These are phyloP conservation scores for Anthopleura sola DNA, from an alignment of 64 coral and sea anemone genomes.

Conservation along the genomic window DNA sequence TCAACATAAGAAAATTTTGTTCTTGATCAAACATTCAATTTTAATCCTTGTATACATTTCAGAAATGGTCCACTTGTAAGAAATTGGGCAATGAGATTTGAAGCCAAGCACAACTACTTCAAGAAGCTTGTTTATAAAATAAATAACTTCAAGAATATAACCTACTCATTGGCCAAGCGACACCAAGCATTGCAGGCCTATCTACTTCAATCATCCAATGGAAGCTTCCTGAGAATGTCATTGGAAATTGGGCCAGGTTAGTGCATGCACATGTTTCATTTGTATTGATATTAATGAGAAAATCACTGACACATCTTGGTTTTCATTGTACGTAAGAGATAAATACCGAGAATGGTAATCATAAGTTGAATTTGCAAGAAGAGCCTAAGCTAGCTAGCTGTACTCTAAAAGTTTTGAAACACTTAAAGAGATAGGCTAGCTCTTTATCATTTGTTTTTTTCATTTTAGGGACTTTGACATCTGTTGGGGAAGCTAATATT, in stretches of 20 bases:
- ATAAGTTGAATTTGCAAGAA: too few species aligned
- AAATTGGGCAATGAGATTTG: constrained; percentile 64
- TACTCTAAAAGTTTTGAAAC: too few species aligned
- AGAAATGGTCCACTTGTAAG: constrained; percentile 53
- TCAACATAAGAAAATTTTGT: too few species aligned
- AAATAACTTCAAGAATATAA: constrained; percentile 57
- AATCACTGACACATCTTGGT: background rate
- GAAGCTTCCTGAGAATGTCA: constrained; percentile 21
- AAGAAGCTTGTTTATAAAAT: constrained; percentile 35
- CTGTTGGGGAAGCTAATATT: constrained; percentile 25
- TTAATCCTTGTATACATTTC: background rate
- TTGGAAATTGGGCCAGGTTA: constrained; percentile 55
- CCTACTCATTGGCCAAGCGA: constrained; percentile 33
- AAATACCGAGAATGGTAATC: too few species aligned
- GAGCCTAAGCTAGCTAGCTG: too few species aligned
- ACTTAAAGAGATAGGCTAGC: too few species aligned
- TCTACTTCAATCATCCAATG: constrained; percentile 31
- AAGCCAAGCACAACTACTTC: constrained; percentile 69
- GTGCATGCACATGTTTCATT: background rate
- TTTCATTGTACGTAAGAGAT: background rate
- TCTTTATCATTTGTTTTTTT: too few species aligned
- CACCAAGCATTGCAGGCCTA: constrained; percentile 56
- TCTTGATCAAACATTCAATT: too few species aligned
- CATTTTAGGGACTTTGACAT: constrained; percentile 6
- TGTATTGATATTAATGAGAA: background rate